A percentile compares a stretch with the other conserved stretches of the same genome.
Conservation (phyloP, 2,113 vertebrate species). For the Tyto alba region DNA sequence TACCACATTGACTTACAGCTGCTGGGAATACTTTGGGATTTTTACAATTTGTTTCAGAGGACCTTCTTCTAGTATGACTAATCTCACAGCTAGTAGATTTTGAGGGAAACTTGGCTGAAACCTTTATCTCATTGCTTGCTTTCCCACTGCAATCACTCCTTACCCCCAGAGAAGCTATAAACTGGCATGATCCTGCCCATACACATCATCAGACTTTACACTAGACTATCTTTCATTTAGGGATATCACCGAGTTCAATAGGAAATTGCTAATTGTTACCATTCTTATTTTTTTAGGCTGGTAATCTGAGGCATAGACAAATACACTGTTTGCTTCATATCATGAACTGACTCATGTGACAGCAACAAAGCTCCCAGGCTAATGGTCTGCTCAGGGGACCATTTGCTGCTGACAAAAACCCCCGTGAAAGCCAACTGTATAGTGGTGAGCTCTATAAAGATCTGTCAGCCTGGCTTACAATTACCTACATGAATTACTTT, state of each 20-base stretch:
- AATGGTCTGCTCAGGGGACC: conserved; percentile 17
- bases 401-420: conserved; percentile 2
- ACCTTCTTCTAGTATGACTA: background rate
- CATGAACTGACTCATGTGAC: background rate
- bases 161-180: background rate
- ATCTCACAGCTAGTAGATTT: background rate
- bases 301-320: background rate
- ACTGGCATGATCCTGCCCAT: background rate
- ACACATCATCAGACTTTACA: background rate
- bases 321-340: background rate
- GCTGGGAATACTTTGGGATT: background rate
- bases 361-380: background rate
- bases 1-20: background rate
- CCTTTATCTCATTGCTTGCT: background rate
- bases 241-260: background rate
- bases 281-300: background rate
- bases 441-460: conserved; percentile 11
- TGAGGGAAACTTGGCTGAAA: background rate
- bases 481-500: conserved; percentile 43
- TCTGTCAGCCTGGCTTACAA: conserved; percentile 9
- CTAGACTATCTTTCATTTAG: background rate
- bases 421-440: background rate
- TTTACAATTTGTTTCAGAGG: background rate
- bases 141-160: background rate
- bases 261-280: background rate